phyloP scores from a whole-genome alignment of 2,797 vertebrate genomes.

The Tiaroga cobitis region DNA sequence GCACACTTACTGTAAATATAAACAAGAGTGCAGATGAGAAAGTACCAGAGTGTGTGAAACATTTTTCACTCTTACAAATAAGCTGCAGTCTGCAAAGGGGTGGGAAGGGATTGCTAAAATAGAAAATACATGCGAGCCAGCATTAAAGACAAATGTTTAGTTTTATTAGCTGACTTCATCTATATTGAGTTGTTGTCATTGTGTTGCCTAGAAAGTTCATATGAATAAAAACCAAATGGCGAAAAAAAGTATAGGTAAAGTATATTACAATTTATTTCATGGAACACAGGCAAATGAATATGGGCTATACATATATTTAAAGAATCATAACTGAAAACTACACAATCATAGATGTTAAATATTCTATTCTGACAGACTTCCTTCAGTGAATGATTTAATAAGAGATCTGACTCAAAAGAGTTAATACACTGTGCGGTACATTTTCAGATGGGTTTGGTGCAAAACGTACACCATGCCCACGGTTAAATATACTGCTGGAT shows the following conservation, averaged over 20 bases:
- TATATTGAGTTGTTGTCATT: constrained; percentile 25
- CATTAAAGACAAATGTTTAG: constrained; percentile 30
- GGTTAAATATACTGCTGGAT: no score
- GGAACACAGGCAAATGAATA: not conserved
- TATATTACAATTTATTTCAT: not conserved
- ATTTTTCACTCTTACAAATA: constrained; percentile 42
- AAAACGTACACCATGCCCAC: no score
- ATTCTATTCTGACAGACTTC: not conserved
- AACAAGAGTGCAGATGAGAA: constrained; percentile 14
- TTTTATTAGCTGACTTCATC: constrained; percentile 24
- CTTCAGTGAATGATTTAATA: not conserved
- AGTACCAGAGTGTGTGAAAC: constrained; percentile 9
- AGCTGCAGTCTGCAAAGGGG: constrained; percentile 30
- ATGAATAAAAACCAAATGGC: constrained; percentile 3
- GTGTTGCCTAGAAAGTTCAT: not conserved
- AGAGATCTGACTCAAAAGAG: not conserved
- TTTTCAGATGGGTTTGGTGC: not conserved
- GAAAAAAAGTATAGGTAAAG: not conserved
- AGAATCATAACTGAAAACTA: not conserved
- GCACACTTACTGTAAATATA: constrained; percentile 29
- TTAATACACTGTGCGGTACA: not conserved
- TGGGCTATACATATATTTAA: not conserved
- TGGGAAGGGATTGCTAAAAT: constrained; percentile 37
- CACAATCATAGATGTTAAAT: not conserved
- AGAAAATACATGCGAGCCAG: constrained; percentile 9